phyloP scores from a whole-genome alignment of 2,888 invertebrate genomes.

The Himalopsyche anomala region DNA sequence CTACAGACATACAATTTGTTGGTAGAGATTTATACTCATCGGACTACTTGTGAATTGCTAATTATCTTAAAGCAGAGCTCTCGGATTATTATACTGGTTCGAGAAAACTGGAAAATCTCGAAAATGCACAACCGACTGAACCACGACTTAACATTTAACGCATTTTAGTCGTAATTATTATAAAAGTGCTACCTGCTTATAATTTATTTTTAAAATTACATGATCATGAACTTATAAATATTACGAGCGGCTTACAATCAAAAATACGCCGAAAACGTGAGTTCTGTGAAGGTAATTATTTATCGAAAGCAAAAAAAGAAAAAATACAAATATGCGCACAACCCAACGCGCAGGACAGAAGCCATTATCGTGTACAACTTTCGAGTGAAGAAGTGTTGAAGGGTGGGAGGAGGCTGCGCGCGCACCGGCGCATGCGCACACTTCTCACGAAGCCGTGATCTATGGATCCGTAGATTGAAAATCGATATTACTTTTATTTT shows the following conservation, averaged over 20 bases:
- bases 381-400: constrained; percentile 23
- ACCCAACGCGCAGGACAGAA: constrained; percentile 30
- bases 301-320: constrained; percentile 15
- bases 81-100: no score
- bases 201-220: constrained; percentile 2
- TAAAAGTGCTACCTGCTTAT: not conserved
- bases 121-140: not conserved
- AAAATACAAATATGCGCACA: constrained; percentile 28
- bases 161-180: not conserved
- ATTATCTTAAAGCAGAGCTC: no score
- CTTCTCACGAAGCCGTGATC: constrained; percentile 21
- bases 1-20: no score
- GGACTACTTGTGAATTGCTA: no score
- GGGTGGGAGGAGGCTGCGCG: constrained; percentile 26
- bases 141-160: not conserved
- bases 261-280: constrained; percentile 16
- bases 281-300: constrained; percentile 30
- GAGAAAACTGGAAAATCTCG: no score
- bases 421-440: constrained; percentile 18
- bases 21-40: no score
- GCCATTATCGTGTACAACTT: constrained; percentile 25
- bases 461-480: constrained; percentile 6
- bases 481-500: not conserved
- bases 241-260: not conserved
- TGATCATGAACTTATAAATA: constrained; percentile 25